Base-by-base conservation (phyloP, 1,140 invertebrate genomes). In the Aphelinus atriplicis region DNA sequence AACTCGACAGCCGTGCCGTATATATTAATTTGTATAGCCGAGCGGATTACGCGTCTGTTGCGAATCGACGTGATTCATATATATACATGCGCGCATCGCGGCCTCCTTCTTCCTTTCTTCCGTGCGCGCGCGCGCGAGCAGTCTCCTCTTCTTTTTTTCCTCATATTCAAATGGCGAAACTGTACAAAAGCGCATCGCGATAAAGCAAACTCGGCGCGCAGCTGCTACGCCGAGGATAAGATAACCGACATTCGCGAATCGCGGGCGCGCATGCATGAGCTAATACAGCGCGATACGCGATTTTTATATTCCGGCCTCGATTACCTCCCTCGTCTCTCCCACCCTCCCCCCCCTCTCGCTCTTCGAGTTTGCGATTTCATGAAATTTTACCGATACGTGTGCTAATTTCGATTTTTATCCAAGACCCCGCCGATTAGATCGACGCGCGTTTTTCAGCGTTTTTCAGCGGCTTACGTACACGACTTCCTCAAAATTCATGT, bases 281-380 rank as follows among this genome's bases (percentile, higher is more conserved):
- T 64, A 60, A 57, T 67, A 69, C 58, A 60, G 47, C 65, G 65
- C 63, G 73, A 60, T 60, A 69, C 51, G 66, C 67, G 55, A 58
- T 46, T 61, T 70, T 70, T 61, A 50, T 58, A 57, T 42, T 53
- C 26, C 26, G 26, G 26, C 26, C 26, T 26, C 26, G 26, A 26
- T 26, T 26, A 26, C 26, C 26, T 26, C 26, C 26, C 26, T 26
- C 26, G 26, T 26, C 26, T 26, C 26, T 26, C 26, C 26, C n/a
- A n/a, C n/a, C n/a, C n/a, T n/a, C n/a, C n/a, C n/a, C 26, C 0
- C 26, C 26, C 26, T 26, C 26, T 26, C 26, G 26, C 26, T 26
- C 26, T 26, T 26, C 26, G 26, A 26, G 26, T 26, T 26, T 26
- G 26, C 26, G 26, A 26, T 26, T 26, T 26, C 26, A 26, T 26